These are phyloP conservation scores for Pogonocherus hispidulus DNA, from an alignment of 2,888 invertebrate genomes.

Conservation along the genomic window DNA sequence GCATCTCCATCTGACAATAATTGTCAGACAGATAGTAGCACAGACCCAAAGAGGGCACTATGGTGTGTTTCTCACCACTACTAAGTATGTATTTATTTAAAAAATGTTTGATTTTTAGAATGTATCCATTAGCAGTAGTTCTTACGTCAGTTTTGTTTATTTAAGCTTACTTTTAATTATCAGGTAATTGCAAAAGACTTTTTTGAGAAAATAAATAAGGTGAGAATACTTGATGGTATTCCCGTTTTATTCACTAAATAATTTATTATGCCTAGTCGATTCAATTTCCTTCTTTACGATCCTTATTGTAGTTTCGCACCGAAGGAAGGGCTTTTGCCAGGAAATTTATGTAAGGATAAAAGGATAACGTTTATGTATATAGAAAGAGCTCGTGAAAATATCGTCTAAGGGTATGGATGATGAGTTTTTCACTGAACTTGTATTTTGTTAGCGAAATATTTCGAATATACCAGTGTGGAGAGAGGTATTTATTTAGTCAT, in stretches of 20 bases:
- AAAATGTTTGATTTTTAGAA: no score
- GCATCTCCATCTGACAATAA: no score
- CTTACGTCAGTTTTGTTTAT: no score
- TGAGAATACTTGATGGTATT: no score
- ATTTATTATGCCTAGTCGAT: not conserved
- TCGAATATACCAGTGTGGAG: not conserved
- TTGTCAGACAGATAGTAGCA: no score
- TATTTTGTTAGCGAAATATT: slow-evolving; percentile 8
- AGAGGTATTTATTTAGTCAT: not conserved
- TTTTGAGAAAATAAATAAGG: no score
- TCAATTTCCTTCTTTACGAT: slow-evolving; percentile 1
- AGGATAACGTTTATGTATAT: slow-evolving; percentile 25
- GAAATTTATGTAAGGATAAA: slow-evolving; percentile 26
- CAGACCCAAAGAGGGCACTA: no score
- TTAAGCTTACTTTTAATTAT: no score
- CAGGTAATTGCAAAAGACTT: no score
- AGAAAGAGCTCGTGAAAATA: slow-evolving; percentile 21
- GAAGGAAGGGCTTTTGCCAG: slow-evolving; percentile 2
- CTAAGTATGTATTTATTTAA: no score
- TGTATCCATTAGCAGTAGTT: no score
- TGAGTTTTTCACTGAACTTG: slow-evolving; percentile 14
- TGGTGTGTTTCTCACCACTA: no score
- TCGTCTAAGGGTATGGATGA: slow-evolving; percentile 1
- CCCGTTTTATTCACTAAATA: slow-evolving; percentile 4
- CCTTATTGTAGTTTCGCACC: not conserved